Evolutionary conservation across 2,113 vertebrate genomes (phyloP), one percentile per base, ranked within the genome.

Genomic region (Beaufortia kweichowensis): DNA sequence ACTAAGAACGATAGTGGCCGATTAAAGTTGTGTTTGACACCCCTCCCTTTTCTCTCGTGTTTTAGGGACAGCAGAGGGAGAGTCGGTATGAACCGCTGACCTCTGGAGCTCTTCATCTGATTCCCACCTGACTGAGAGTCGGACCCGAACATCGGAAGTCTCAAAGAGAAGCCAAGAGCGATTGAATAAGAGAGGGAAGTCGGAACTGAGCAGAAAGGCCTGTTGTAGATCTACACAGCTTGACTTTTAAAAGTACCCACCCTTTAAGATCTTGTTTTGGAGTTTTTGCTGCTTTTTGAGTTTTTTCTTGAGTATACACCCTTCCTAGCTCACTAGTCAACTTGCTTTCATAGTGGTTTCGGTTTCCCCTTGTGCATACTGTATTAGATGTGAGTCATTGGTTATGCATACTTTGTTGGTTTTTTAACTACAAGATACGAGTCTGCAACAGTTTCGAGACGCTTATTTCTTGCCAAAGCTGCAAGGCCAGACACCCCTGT

Each of bases 11-110:
- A 14, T 78, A 63, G 23, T 57, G 64, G 48, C 46, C 77, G 83
- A 75, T 83, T 84, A 91, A 93, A 88, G 84, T 79, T 85, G 85
- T 86, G 83, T 86, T 83, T 88, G 86, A 88, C 88, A 90, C 88
- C 89, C 90, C 90, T 91, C 92, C 91, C 92, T 92, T 56, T 50
- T 70, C 82, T 91, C 88, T 86, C 88, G 87, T 91, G 90, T 92
- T 90, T 88, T 86, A 92, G 86, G 86, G 86, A 81, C 76, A 77
- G 74, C 71, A 55, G 68, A 79, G 76, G 68, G 79, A 90, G 89
- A 88, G 88, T 90, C 86, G 87, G 24, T 83, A 85, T 88, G 88
- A 92, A 91, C 90, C 89, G 87, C 86, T 92, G 89, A 92, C 91
- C 85, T 90, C 90, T 89, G 87, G 85, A 84, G 67, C 75, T 77